Evolutionary conservation across 2,888 invertebrate genomes (phyloP).

Genomic region (Drosophila kambysellisi): DNA sequence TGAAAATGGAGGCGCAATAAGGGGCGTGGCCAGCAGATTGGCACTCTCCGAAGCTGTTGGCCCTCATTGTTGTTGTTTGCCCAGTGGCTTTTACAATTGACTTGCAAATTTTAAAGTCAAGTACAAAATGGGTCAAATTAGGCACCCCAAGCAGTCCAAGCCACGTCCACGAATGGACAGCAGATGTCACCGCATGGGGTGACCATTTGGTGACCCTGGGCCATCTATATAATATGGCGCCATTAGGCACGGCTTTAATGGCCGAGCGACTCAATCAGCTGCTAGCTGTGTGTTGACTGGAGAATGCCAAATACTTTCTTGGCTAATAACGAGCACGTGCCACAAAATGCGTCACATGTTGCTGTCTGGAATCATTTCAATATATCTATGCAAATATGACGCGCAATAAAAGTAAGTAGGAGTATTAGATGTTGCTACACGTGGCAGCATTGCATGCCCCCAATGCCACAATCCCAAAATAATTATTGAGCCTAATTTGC

Average conservation of each 20-base stretch:
- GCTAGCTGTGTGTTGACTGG: slow-evolving; percentile 1
- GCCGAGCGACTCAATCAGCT: slow-evolving; percentile 1
- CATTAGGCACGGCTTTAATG: slow-evolving; percentile 5
- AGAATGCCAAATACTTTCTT: slow-evolving; percentile 6
- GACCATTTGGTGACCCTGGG: slow-evolving; percentile 15
- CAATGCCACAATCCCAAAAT: slow-evolving; percentile 24
- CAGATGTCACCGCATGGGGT: slow-evolving; percentile 18
- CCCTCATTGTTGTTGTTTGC: slow-evolving; percentile 15
- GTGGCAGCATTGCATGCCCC: slow-evolving; percentile 20
- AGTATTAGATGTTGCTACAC: slow-evolving; percentile 22
- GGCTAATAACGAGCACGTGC: slow-evolving; percentile 63
- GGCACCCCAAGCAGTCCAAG: background rate
- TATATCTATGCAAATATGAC: slow-evolving; percentile 9
- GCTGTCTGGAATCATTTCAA: slow-evolving; percentile 7
- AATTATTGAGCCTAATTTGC: slow-evolving; percentile 22
- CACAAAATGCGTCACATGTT: slow-evolving; percentile 13
- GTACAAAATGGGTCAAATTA: slow-evolving; percentile 25
- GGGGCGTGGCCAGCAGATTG: slow-evolving; percentile 43
- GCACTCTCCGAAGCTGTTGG: slow-evolving; percentile 30
- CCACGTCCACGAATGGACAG: background rate
- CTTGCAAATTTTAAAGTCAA: slow-evolving; percentile 47
- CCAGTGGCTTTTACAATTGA: slow-evolving; percentile 46
- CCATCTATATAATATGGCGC: slow-evolving; percentile 13
- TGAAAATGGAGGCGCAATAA: background rate
- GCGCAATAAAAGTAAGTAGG: slow-evolving; percentile 1